Base-by-base conservation (phyloP, 2,797 vertebrate genomes). In the Spinus olivaceus region DNA sequence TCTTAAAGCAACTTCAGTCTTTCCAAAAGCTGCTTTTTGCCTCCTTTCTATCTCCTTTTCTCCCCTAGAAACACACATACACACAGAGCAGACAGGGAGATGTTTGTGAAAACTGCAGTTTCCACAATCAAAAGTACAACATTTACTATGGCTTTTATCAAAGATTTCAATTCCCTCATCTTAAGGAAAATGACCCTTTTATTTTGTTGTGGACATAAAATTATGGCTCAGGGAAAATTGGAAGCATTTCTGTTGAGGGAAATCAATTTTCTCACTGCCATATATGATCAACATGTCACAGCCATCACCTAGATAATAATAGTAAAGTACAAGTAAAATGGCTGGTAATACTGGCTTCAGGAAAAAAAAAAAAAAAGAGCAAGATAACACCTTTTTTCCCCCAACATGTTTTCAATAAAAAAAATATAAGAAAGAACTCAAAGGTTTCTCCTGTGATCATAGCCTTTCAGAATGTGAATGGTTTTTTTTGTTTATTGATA, bases 131-230 rank as follows among this genome's bases (percentile, higher is more conserved):
- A 98, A 98, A 98, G 98, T 95, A 98, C 98, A 98, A 98, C 97
- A 96, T 98, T 98, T 98, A 98, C 97, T 95, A 81, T 79, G 96
- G 97, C 97, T 98, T 98, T 99, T 99, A 99, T 99, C 98, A 98
- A 98, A 98, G 98, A 99, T 98, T 99, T 98, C 98, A 98, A 98
- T 98, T 98, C 98, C 98, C 98, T 98, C 98, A 98, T 98, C 98
- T 98, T 96, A 97, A 97, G 98, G 98, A 98, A 99, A 99, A 99
- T 99, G 98, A 99, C 99, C 98, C 99, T 99, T 99, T 99, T 99
- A 99, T 99, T 99, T 99, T 99, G 99, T 99, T 99, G 99, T 99
- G 98, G 98, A 98, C 98, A 98, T 99, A 99, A 99, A 99, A 99
- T 99, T 99, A 99, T 98, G 99, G 99, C 98, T 98, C 98, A 97